Conservation (phyloP, 1,140 invertebrate genomes). For the Eriocheir sinensis region DNA sequence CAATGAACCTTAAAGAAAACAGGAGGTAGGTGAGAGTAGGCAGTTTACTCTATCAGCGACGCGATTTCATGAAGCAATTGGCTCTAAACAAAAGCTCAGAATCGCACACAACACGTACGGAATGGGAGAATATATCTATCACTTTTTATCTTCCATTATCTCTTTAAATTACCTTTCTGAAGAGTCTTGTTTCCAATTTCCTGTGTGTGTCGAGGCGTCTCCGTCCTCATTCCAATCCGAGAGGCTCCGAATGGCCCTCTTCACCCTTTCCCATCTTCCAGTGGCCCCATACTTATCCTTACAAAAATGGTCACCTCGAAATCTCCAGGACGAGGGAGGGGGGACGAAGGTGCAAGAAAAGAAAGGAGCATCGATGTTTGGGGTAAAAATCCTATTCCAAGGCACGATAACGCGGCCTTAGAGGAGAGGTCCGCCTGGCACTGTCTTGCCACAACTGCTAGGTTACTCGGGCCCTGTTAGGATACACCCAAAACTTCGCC, state of each 20-base stretch:
- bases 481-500: constrained; percentile 56
- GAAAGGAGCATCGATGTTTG: background rate
- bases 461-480: constrained; percentile 50
- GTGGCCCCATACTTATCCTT: background rate
- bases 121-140: too few species aligned
- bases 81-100: too few species aligned
- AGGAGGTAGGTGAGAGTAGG: too few species aligned
- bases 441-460: constrained; percentile 50
- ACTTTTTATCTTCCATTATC: too few species aligned
- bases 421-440: background rate
- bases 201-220: background rate
- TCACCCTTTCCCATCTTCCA: constrained; percentile 11
- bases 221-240: background rate
- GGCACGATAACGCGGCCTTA: background rate
- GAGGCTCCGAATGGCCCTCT: background rate
- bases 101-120: too few species aligned
- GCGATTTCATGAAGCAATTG: too few species aligned
- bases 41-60: too few species aligned
- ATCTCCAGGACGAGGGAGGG: background rate
- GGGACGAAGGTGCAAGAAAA: background rate
- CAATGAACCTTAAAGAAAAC: too few species aligned
- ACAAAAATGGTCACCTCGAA: constrained; percentile 34
- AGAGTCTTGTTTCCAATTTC: background rate
- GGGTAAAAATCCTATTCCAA: background rate
- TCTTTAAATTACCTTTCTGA: background rate